These are phyloP conservation scores for Salpingus planirostris DNA, from an alignment of 2,888 invertebrate species.

Conservation along the genomic window DNA sequence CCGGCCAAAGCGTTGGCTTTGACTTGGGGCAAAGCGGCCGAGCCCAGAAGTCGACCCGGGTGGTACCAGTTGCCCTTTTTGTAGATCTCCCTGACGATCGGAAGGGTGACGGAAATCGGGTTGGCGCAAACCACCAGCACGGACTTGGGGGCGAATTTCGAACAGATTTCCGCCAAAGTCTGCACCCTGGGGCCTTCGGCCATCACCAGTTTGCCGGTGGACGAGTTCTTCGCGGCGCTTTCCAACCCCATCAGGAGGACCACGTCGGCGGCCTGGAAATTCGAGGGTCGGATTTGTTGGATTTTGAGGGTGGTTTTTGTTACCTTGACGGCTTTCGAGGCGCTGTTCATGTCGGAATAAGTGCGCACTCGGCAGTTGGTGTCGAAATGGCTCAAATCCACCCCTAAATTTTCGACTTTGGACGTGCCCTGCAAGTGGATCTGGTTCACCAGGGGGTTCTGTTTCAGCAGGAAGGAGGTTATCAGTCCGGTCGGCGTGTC, in stretches of 20 bases:
- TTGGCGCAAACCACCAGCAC: conserved; percentile 45
- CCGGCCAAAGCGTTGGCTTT: conserved; percentile 55
- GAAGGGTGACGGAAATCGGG: conserved; percentile 49
- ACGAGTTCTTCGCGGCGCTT: conserved; percentile 14
- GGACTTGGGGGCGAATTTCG: conserved; percentile 47
- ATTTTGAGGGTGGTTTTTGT: no score
- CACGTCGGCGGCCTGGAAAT: conserved; percentile 35
- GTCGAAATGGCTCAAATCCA: conserved; percentile 34
- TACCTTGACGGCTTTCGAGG: conserved; percentile 30
- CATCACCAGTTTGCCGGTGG: conserved; percentile 25
- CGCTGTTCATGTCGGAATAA: conserved; percentile 20
- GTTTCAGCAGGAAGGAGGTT: conserved; percentile 46
- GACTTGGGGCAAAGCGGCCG: conserved; percentile 35
- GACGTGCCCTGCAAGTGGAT: conserved; percentile 32
- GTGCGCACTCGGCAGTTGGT: conserved; percentile 29
- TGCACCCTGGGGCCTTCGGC: conserved; percentile 30
- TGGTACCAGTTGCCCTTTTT: conserved; percentile 36
- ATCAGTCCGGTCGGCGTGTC: conserved; percentile 46
- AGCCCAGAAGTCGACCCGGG: conserved; percentile 36
- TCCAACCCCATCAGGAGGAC: conserved; percentile 28
- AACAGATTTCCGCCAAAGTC: conserved; percentile 42
- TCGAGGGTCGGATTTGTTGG: conserved; percentile 3
- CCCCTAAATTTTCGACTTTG: conserved; percentile 25
- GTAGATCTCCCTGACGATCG: conserved; percentile 45
- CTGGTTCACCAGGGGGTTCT: conserved; percentile 42